A percentile compares a stretch with the other conserved stretches of the same genome.
Evolutionary conservation across 1,140 invertebrate species (phyloP).

Genomic region (Drosophila leontia): DNA sequence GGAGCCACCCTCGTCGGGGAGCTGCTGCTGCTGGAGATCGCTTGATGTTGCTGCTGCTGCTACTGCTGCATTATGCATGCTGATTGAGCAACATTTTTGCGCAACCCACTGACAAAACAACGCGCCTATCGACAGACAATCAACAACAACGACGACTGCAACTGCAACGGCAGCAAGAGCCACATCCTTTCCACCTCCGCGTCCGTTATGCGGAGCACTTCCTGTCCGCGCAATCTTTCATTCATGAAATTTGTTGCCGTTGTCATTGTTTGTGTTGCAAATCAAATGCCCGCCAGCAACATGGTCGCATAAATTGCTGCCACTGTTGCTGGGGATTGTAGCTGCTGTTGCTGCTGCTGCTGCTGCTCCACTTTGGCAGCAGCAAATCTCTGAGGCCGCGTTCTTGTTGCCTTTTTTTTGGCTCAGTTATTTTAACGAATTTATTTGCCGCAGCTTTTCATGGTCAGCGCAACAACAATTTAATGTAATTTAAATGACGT

Average conservation of each 20-base stretch:
- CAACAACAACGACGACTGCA: conserved; percentile 58
- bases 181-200: conserved; percentile 84
- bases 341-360: conserved; percentile 32
- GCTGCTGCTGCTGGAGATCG: conserved; percentile 16
- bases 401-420: conserved; percentile 27
- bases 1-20: conserved; percentile 66
- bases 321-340: conserved; percentile 15
- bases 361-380: conserved; percentile 75
- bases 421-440: conserved; percentile 84
- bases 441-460: conserved; percentile 82
- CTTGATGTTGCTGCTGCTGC: conserved; percentile 18
- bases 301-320: conserved; percentile 75
- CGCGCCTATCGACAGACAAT: conserved; percentile 81
- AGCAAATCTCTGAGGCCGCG: conserved; percentile 63
- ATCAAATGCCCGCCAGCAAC: conserved; percentile 78
- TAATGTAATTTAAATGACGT: conserved; percentile 85
- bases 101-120: conserved; percentile 82
- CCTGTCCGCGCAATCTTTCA: conserved; percentile 82
- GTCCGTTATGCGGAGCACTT: conserved; percentile 82
- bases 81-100: conserved; percentile 83
- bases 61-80: conserved; percentile 77
- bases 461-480: conserved; percentile 82
- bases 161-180: conserved; percentile 48
- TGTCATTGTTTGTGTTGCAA: conserved; percentile 84
- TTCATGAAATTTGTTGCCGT: conserved; percentile 84